Percentiles rank a stretch among this genome's conserved stretches.
Conservation (phyloP, 2,888 invertebrate species). For the Autographa pulchrina region DNA sequence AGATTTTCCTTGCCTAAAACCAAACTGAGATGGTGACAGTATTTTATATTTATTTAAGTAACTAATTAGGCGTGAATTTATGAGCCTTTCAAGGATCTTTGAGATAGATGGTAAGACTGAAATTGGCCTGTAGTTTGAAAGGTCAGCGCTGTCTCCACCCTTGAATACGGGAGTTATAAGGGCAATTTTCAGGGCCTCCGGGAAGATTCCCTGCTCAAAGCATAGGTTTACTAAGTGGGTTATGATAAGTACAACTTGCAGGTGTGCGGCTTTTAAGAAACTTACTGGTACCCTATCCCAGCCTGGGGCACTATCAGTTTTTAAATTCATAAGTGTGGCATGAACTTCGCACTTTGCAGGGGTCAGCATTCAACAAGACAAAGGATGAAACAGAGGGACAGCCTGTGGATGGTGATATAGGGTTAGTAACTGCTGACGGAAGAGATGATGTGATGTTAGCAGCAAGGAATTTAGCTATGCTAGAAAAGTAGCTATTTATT, state of each 20-base stretch:
- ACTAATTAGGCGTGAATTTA: too few relatives aligned
- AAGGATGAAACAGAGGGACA: too few relatives aligned
- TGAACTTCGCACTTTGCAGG: neutral
- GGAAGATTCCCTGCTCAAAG: neutral
- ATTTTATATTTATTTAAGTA: too few relatives aligned
- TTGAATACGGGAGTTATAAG: neutral
- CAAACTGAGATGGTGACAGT: too few relatives aligned
- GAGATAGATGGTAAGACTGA: too few relatives aligned
- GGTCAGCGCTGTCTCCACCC: neutral
- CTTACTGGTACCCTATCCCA: conserved; percentile 6
- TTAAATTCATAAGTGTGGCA: conserved; percentile 2
- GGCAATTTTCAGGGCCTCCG: neutral
- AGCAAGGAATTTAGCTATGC: neutral
- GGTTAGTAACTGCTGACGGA: neutral
- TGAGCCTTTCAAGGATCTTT: too few relatives aligned
- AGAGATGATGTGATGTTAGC: neutral
- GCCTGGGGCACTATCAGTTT: conserved; percentile 6
- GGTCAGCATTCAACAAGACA: neutral
- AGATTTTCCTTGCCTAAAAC: too few relatives aligned
- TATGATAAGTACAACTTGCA: neutral
- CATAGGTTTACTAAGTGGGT: neutral
- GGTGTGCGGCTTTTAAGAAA: neutral
- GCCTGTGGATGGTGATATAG: neutral
- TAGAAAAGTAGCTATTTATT: conserved; percentile 9
- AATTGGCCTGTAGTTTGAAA: too few relatives aligned